These are phyloP conservation scores for Poecilia gillii DNA, from an alignment of 2,797 vertebrate species.

Conservation along the genomic window DNA sequence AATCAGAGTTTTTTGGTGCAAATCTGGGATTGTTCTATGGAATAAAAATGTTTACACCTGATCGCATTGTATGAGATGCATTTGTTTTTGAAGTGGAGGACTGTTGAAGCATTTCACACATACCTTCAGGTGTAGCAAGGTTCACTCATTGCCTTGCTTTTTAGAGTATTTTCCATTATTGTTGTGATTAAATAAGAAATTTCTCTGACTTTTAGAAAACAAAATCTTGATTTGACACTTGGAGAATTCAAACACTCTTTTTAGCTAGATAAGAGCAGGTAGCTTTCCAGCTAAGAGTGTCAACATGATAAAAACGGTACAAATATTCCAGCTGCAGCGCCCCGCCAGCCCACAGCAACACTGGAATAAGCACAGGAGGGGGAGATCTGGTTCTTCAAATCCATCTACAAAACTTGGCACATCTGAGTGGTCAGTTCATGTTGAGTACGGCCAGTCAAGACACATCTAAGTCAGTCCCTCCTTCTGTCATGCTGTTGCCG, in stretches of 20 bases:
- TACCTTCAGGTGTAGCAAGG: slow-evolving; percentile 26
- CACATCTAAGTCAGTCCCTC: slow-evolving; percentile 13
- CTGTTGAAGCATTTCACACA: slow-evolving; percentile 15
- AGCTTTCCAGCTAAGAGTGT: neutral
- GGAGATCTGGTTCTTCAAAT: slow-evolving; percentile 13
- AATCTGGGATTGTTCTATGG: slow-evolving; percentile 13
- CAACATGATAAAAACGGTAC: neutral
- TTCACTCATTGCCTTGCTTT: slow-evolving; percentile 30
- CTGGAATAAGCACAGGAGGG: slow-evolving; percentile 4
- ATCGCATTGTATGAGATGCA: neutral
- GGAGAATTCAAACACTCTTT: slow-evolving; percentile 11
- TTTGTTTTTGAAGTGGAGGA: slow-evolving; percentile 14
- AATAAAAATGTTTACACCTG: slow-evolving; percentile 9
- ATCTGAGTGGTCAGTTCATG: slow-evolving; percentile 7
- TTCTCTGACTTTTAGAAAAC: slow-evolving; percentile 31
- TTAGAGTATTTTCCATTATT: slow-evolving; percentile 34
- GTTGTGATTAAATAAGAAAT: slow-evolving; percentile 17
- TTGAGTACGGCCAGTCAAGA: neutral
- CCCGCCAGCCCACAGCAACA: neutral
- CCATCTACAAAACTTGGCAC: slow-evolving; percentile 20
- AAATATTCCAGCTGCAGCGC: neutral
- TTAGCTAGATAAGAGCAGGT: neutral
- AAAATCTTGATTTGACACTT: slow-evolving; percentile 6
- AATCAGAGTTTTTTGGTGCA: slow-evolving; percentile 24
- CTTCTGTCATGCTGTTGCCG: neutral